Evolutionary conservation across 2,113 vertebrate species (phyloP).

Genomic region (Oxygymnocypris stewartii): DNA sequence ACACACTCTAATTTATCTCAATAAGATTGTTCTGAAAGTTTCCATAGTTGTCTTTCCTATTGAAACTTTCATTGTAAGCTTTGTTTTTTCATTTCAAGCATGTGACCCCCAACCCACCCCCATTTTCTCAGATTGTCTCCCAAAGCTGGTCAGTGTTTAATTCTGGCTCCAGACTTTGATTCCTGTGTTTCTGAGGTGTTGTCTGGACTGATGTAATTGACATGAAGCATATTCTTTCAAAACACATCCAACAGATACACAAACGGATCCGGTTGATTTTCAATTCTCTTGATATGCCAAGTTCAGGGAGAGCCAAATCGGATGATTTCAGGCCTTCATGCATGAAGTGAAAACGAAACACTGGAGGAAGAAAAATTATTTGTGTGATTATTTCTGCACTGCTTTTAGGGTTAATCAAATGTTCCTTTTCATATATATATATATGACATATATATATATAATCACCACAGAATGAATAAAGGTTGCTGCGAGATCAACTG

Average conservation of each 20-base stretch:
- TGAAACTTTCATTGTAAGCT: neutral
- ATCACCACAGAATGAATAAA: no score
- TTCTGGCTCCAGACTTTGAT: conserved; percentile 37
- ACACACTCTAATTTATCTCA: neutral
- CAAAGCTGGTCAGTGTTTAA: neutral
- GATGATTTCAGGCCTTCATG: conserved; percentile 26
- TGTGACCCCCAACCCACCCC: neutral
- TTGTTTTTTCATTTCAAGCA: neutral
- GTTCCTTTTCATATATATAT: no score
- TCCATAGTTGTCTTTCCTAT: neutral
- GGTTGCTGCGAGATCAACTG: no score
- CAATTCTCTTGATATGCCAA: neutral
- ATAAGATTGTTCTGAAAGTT: neutral
- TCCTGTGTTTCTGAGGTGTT: conserved; percentile 39
- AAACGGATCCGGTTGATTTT: neutral
- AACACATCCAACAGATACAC: neutral
- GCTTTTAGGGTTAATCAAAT: no score
- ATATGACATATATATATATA: no score
- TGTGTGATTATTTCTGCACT: no score
- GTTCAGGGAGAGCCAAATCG: conserved; percentile 4
- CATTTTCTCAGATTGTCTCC: neutral
- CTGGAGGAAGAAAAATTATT: neutral
- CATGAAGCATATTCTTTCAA: conserved; percentile 39
- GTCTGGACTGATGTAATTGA: conserved; percentile 38
- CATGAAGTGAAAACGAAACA: neutral